Percentiles rank a stretch among this genome's conserved stretches.
These are phyloP conservation scores for Pristionchus maxplancki DNA, from an alignment of 2,888 invertebrate species.

Conservation along the genomic window DNA sequence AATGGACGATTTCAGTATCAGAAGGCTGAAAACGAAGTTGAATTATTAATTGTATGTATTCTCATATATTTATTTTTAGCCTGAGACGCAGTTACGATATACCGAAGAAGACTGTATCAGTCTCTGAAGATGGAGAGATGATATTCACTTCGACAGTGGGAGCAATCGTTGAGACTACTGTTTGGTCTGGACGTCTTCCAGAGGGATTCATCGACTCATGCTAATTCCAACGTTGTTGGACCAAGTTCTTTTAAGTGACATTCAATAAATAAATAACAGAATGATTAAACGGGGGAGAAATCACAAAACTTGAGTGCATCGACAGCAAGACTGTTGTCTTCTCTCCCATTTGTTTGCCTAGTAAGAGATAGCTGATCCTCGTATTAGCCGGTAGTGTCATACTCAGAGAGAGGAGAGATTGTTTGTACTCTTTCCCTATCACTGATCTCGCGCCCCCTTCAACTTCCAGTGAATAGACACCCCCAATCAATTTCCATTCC, in stretches of 20 bases:
- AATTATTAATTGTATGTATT: not conserved
- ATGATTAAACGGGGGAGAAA: not conserved
- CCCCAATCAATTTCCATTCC: not conserved
- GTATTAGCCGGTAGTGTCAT: constrained; percentile 45
- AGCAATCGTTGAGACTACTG: not conserved
- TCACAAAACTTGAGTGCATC: not conserved
- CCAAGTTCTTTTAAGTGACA: not conserved
- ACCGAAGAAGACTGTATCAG: not conserved
- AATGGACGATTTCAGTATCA: not conserved
- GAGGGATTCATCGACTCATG: not conserved
- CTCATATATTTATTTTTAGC: not conserved
- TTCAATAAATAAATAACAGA: not conserved
- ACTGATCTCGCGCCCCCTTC: constrained; percentile 40
- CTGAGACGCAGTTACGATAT: not conserved
- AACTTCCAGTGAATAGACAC: constrained; percentile 29
- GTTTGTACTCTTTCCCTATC: constrained; percentile 42
- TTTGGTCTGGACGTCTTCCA: not conserved
- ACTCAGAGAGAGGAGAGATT: constrained; percentile 38
- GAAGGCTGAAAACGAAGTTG: not conserved
- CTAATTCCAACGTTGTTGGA: not conserved
- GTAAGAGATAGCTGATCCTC: constrained; percentile 45
- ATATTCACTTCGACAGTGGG: not conserved
- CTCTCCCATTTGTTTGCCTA: not conserved
- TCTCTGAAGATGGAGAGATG: not conserved
- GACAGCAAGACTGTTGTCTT: constrained; percentile 10